phyloP scores from a whole-genome alignment of 2,113 vertebrate species.

The Trinectes maculatus region DNA sequence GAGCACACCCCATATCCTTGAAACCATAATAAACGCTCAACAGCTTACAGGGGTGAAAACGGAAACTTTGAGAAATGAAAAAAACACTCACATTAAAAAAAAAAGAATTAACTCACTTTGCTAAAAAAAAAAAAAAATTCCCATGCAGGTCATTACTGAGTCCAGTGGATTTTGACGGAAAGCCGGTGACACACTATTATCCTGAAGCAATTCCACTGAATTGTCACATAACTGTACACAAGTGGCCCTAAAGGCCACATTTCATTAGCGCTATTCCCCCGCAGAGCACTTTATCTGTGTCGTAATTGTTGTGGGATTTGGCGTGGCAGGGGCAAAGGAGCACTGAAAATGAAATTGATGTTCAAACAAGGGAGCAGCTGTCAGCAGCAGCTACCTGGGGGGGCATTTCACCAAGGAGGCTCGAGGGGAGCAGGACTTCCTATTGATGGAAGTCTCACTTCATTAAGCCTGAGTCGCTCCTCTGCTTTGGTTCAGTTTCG shows the following conservation, averaged over 20 bases:
- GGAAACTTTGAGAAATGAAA: neutral
- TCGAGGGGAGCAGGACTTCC: slow-evolving; percentile 4
- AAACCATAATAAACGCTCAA: neutral
- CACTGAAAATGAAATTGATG: slow-evolving; percentile 73
- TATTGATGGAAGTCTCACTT: slow-evolving; percentile 52
- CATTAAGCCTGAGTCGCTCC: slow-evolving; percentile 32
- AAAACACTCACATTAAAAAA: neutral
- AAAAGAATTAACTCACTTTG: neutral
- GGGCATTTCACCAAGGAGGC: slow-evolving; percentile 11
- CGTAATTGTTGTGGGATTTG: slow-evolving; percentile 75
- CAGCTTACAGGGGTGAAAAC: neutral
- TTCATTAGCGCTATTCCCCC: slow-evolving; percentile 66
- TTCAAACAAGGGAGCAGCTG: slow-evolving; percentile 73
- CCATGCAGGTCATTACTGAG: neutral
- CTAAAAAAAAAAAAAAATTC: neutral
- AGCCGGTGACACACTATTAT: slow-evolving; percentile 42
- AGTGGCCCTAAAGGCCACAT: slow-evolving; percentile 59
- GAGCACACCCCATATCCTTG: neutral
- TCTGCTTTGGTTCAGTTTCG: slow-evolving; percentile 27
- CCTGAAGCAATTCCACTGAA: slow-evolving; percentile 35
- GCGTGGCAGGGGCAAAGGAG: slow-evolving; percentile 52
- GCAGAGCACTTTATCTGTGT: slow-evolving; percentile 57
- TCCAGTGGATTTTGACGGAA: slow-evolving; percentile 17
- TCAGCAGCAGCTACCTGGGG: slow-evolving; percentile 60
- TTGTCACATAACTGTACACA: slow-evolving; percentile 49